Percentiles rank a stretch among this genome's conserved stretches.
These are phyloP conservation scores for Genyomyrus donnyi DNA, from an alignment of 2,113 vertebrate species.

Conservation along the genomic window DNA sequence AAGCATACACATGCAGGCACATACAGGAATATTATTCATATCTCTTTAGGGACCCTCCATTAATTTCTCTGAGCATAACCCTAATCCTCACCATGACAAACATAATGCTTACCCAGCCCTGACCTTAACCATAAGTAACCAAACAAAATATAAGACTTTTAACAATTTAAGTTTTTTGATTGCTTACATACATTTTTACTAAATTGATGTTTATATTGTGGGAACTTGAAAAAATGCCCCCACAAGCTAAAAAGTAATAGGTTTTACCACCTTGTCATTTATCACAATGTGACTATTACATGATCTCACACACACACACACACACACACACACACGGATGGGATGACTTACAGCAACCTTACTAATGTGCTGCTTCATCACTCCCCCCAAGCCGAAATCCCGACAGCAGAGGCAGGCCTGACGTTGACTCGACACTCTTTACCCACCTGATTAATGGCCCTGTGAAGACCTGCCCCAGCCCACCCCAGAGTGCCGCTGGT, in stretches of 20 bases:
- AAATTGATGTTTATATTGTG: not conserved
- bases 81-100: not conserved
- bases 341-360: not conserved
- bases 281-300: not conserved
- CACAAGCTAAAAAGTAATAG: not conserved
- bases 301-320: not conserved
- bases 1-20: not conserved
- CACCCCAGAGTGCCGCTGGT: not conserved
- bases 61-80: not conserved
- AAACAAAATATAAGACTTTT: not conserved
- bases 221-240: not conserved
- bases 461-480: not conserved
- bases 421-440: not conserved
- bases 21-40: not conserved
- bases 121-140: not conserved
- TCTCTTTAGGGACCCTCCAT: not conserved
- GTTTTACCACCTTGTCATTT: not conserved
- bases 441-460: not conserved
- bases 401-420: not conserved
- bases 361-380: not conserved
- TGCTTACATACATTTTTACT: not conserved
- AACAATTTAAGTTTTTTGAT: not conserved
- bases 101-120: not conserved
- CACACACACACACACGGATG: not conserved
- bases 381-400: not conserved